These are phyloP conservation scores for Labeo calbasu DNA, from an alignment of 2,797 vertebrate genomes.

Conservation along the genomic window DNA sequence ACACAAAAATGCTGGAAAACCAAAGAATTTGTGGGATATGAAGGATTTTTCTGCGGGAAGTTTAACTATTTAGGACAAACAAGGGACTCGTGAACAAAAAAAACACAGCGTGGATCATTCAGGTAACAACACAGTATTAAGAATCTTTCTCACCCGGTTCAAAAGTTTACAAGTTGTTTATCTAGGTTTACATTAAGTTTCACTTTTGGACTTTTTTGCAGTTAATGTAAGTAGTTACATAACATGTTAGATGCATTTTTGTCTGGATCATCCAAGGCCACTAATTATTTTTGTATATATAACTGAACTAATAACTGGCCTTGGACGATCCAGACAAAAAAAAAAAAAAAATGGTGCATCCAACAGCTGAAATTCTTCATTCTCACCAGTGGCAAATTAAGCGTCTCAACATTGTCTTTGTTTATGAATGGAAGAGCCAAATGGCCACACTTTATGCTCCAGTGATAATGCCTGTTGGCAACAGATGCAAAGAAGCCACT, in stretches of 20 bases:
- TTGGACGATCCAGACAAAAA: background rate
- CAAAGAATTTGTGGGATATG: too few species aligned
- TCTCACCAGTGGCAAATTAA: constrained; percentile 15
- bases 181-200: background rate
- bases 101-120: too few species aligned
- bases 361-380: constrained; percentile 15
- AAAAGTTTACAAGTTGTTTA: too few species aligned
- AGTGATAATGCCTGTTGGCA: constrained; percentile 32
- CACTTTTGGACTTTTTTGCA: background rate
- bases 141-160: too few species aligned
- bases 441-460: constrained; percentile 21
- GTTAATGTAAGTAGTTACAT: background rate
- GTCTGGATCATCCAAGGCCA: background rate
- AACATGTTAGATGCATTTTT: background rate
- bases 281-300: background rate
- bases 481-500: constrained; percentile 30
- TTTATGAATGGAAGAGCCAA: constrained; percentile 30
- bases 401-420: background rate
- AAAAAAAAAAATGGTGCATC: background rate
- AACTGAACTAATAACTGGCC: background rate
- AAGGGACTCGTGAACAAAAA: too few species aligned
- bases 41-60: too few species aligned
- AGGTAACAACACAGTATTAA: too few species aligned
- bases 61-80: too few species aligned
- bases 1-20: too few species aligned